Conservation (phyloP, 2,797 vertebrate genomes). For the Ficedula albicollis region DNA sequence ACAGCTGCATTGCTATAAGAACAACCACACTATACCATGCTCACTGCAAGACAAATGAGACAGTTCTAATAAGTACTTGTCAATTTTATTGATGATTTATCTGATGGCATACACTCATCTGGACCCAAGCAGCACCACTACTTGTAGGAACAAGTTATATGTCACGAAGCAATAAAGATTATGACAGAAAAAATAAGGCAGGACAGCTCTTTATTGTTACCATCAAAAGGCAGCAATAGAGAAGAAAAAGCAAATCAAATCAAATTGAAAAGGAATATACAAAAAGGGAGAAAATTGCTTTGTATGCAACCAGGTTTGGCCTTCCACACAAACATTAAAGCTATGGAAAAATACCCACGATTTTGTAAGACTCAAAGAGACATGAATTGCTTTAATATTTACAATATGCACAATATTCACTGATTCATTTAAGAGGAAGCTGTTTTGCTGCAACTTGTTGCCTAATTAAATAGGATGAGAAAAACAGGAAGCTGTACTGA, state of each 20-base stretch:
- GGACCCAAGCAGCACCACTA: not conserved
- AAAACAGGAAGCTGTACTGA: constrained; percentile 38
- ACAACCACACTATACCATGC: not conserved
- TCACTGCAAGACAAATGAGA: not conserved
- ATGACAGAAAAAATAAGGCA: not conserved
- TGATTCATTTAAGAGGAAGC: constrained; percentile 26
- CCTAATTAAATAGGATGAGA: not conserved
- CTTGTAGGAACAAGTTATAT: not conserved
- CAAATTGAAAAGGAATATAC: not conserved
- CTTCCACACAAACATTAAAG: not conserved
- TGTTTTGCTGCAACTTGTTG: constrained; percentile 27
- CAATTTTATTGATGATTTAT: not conserved
- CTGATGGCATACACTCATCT: not conserved
- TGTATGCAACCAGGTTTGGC: not conserved
- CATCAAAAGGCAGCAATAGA: not conserved
- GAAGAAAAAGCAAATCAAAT: not conserved
- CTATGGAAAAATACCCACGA: not conserved
- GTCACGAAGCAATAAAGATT: not conserved
- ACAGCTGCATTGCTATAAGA: not conserved
- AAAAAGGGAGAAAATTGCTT: not conserved
- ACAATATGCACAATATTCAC: not conserved
- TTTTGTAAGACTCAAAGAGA: not conserved
- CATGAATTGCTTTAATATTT: not conserved
- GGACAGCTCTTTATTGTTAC: not conserved
- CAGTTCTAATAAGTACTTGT: not conserved